Evolutionary conservation across 2,888 invertebrate genomes (phyloP), one percentile per base, ranked within the genome.

Genomic region (Megalurothrips usitatus): DNA sequence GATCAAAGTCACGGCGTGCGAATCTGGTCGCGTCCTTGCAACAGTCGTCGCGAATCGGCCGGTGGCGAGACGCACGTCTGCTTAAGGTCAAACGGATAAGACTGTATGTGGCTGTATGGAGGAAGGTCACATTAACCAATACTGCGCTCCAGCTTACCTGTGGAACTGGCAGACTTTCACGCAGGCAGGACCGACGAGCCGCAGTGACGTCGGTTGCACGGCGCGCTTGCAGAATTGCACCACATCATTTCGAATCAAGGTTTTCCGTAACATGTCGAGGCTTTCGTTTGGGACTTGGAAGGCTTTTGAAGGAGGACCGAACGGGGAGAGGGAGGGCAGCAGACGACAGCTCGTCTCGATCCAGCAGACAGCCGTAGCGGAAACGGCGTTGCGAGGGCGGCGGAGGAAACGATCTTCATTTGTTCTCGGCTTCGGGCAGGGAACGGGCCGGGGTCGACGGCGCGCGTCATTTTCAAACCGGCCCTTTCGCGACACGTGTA

Each of bases 51-150:
- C 34, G 34, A 43, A 43, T 43, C 34, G 34, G 34, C 34, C 34
- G 26, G 68, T 75, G 2, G 68, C 68, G 68, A 26, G 58, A 58
- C 58, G 58, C 19, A 58, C 11, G 58, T 58, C 58, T 58, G 19
- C 23, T 75, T 75, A 75, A 75, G 68, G 68, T 75, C 68, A 75
- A 75, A 75, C 68, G 68, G 26, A 75, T 75, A 75, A 75, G 68
- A 75, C 68, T 75, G 68, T 75, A 17, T 58, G 68, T 75, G 68
- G 68, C 23, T 26, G 23, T 26, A 75, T 43, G 26, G 12, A 75
- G 68, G 68, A 75, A 75, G 68, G 68, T 75, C 68, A 75, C 68
- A 75, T 26, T 75, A 75, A 75, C 68, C 68, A 26, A 23, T 26
- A 26, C 23, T 26, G 10, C 34, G 34, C 34, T 26, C 68, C 26